Evolutionary conservation across 2,888 invertebrate genomes (phyloP).

Genomic region (Orthosia incerta): DNA sequence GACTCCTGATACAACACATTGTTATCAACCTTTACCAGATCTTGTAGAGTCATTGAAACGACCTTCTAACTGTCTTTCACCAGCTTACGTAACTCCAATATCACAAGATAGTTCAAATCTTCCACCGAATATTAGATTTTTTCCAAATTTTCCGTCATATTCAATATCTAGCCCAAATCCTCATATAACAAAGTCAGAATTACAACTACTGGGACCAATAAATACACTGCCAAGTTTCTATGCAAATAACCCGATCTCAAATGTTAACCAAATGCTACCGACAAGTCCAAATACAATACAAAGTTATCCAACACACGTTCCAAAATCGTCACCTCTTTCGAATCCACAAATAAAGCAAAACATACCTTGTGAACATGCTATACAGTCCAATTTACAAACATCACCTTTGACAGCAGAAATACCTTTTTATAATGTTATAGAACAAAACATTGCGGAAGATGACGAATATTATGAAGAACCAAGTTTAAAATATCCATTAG

Average conservation of each 20-base stretch:
- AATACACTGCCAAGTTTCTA: background rate
- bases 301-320: background rate
- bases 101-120: background rate
- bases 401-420: background rate
- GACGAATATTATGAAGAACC: constrained; percentile 1
- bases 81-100: background rate
- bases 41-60: background rate
- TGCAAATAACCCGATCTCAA: background rate
- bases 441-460: background rate
- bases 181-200: background rate
- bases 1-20: background rate
- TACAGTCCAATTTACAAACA: constrained; percentile 2
- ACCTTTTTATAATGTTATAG: background rate
- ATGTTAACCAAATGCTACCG: background rate
- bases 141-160: background rate
- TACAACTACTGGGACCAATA: background rate
- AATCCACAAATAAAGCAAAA: constrained; percentile 1
- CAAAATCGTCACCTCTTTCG: background rate
- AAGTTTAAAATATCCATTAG: background rate
- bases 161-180: background rate
- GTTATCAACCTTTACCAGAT: background rate
- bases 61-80: background rate
- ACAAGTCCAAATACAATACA: background rate
- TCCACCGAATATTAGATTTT: background rate
- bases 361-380: background rate